Evolutionary conservation across 1,140 invertebrate species (phyloP).

Genomic region (Caenorhabditis remanei): DNA sequence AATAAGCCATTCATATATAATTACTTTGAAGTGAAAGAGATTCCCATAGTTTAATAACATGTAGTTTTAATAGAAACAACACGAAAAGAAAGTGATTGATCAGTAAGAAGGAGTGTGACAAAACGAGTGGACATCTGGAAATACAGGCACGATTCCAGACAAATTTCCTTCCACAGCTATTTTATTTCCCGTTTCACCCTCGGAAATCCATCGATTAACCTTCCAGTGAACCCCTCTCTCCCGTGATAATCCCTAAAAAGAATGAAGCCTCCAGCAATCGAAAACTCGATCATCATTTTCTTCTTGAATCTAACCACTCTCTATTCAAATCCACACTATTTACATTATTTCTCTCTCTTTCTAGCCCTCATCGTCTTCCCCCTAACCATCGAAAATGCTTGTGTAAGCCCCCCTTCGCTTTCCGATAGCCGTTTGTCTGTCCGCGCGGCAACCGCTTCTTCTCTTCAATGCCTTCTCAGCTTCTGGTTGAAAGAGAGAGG

Average conservation of each 20-base stretch:
- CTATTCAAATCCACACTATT: slow-evolving; percentile 22
- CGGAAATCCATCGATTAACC: too few relatives aligned
- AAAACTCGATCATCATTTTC: slow-evolving; percentile 38
- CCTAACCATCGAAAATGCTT: slow-evolving; percentile 8
- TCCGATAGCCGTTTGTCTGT: slow-evolving; percentile 53
- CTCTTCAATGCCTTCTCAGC: background rate
- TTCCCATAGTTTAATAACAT: background rate
- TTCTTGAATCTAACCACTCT: background rate
- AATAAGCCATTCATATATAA: slow-evolving; percentile 32
- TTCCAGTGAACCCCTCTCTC: too few relatives aligned
- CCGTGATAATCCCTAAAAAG: too few relatives aligned
- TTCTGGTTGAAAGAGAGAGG: background rate
- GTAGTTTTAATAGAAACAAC: background rate
- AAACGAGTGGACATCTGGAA: background rate
- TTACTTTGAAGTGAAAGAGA: background rate
- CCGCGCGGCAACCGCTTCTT: slow-evolving; percentile 50
- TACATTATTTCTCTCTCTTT: background rate
- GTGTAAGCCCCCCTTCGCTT: slow-evolving; percentile 17
- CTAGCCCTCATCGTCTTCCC: too few relatives aligned
- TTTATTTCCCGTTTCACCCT: too few relatives aligned
- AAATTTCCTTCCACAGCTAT: too few relatives aligned
- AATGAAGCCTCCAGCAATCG: background rate
- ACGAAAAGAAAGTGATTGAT: background rate
- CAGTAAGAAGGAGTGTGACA: background rate
- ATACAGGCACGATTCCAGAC: too few relatives aligned